A percentile compares a stretch with the other conserved stretches of the same genome.
Conservation (phyloP, 2,113 vertebrate species). For the Melanerpes aurifrons region DNA sequence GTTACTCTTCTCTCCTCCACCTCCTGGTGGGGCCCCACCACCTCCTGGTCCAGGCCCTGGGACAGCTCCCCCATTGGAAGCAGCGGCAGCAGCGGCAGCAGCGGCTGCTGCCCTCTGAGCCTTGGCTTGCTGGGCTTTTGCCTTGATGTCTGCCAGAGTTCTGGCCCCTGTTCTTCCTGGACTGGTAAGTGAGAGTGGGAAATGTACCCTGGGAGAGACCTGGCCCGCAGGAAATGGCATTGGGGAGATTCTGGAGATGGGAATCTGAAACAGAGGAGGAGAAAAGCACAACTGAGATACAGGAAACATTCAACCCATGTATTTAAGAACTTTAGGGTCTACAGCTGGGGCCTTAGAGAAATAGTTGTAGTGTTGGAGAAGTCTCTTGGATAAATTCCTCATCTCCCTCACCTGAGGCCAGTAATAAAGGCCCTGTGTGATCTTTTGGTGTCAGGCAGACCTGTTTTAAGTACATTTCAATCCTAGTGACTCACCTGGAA, state of each 20-base stretch:
- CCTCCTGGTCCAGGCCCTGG: slow-evolving; percentile 84
- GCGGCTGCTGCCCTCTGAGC: slow-evolving; percentile 89
- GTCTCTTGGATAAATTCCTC: neutral
- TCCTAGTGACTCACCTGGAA: neutral
- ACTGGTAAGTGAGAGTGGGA: slow-evolving; percentile 81
- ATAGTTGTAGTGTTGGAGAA: neutral
- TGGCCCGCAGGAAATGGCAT: slow-evolving; percentile 84
- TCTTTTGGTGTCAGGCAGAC: neutral
- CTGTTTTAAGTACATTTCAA: neutral
- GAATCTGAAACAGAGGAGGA: slow-evolving; percentile 82
- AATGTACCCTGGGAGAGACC: slow-evolving; percentile 86
- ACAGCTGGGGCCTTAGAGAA: neutral
- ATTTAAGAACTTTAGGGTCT: fast-evolving
- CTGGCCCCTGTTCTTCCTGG: slow-evolving; percentile 90
- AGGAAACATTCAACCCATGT: fast-evolving
- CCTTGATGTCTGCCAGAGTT: slow-evolving; percentile 97
- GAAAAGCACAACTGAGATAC: neutral
- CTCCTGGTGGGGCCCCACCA: slow-evolving; percentile 7
- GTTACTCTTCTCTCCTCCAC: slow-evolving; percentile 28
- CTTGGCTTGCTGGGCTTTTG: slow-evolving; percentile 91
- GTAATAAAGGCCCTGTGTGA: neutral
- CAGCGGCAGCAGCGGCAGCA: slow-evolving; percentile 71
- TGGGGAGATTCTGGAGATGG: slow-evolving; percentile 86
- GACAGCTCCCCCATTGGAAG: slow-evolving; percentile 76
- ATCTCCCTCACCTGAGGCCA: neutral